Base-by-base conservation (phyloP, 2,113 vertebrate genomes). In the Vicugna pacos region DNA sequence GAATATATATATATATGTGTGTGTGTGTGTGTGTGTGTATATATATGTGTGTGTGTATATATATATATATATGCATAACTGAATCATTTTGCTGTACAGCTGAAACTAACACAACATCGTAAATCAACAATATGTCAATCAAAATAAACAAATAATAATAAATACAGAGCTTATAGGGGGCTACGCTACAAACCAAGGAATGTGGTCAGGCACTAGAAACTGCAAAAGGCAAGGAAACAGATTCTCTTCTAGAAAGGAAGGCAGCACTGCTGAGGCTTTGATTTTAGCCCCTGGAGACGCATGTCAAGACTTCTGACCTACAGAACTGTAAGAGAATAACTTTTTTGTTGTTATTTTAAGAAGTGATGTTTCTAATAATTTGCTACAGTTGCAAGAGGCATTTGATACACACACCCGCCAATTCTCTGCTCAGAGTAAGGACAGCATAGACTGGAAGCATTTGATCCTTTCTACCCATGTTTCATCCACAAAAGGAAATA, bases 361-460 rank as follows among this genome's bases (percentile, higher is more conserved):
- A 30, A 20, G 32, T 11, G 17, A 56, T 54, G 8, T 69, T 70
- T 80, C 28, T 79, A 64, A 30, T 62, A 75, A 64, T 56, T n/a
- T 30, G 62, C 92, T 79, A 14, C 0, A 52, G 20, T 2, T 22
- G 10, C 28, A 52, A 12, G 9, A 90, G 15, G 24, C 62, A 84
- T 11, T 0, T 38, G 16, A 12, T 17, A 64, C 0, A 24, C 22
- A 15, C 64, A 50, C 2, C 3, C 11, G 22, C 11, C 16, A 13
- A 28, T 75, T 58, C 26, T 95, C 35, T 58, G 46, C 1, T 72
- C 75, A 89, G 14, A 82, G 8, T 5, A 86, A 3, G 19, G 28
- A 19, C 2, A 35, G 15, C 0, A 22, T 0, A 84, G 7, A 81
- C 7, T 56, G 42, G 9, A 38, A 35, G 0, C 38, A 84, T 67